Conservation (phyloP, 2,888 invertebrate genomes). For the Teleogryllus oceanicus region DNA sequence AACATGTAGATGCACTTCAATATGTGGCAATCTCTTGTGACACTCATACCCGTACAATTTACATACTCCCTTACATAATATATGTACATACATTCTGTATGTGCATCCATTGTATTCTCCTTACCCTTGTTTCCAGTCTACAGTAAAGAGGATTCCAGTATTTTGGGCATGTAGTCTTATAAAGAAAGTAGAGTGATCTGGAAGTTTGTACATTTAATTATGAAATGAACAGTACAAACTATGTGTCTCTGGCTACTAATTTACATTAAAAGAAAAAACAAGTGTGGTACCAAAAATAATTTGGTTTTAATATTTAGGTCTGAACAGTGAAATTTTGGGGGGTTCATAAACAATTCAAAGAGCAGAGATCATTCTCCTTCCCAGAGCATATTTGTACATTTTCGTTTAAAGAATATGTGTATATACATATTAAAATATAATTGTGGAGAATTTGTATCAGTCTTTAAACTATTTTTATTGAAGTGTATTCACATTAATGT, state of each 20-base stretch:
- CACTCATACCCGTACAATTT: neutral
- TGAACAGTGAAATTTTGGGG: too few relatives aligned
- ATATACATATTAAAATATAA: slow-evolving; percentile 18
- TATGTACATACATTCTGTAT: slow-evolving; percentile 4
- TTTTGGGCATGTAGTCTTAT: slow-evolving; percentile 9
- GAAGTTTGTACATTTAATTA: neutral
- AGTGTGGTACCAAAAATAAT: neutral
- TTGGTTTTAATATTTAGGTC: too few relatives aligned
- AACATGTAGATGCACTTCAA: slow-evolving; percentile 10
- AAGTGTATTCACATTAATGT: slow-evolving; percentile 9
- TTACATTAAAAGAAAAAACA: neutral
- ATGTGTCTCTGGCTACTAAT: neutral
- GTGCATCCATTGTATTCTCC: neutral
- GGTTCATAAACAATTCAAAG: too few relatives aligned
- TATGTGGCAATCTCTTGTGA: slow-evolving; percentile 1
- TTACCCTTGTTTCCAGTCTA: slow-evolving; percentile 18
- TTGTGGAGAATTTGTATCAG: slow-evolving; percentile 9
- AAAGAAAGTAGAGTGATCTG: slow-evolving; percentile 1
- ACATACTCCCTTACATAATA: neutral
- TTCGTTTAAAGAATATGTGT: slow-evolving; percentile 18
- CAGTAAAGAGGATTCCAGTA: slow-evolving; percentile 2
- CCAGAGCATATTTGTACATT: neutral
- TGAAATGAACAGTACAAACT: neutral
- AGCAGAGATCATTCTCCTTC: too few relatives aligned
- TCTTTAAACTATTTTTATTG: slow-evolving; percentile 18